Conservation (phyloP, 2,888 invertebrate species). For the Heliconius ismenius region DNA sequence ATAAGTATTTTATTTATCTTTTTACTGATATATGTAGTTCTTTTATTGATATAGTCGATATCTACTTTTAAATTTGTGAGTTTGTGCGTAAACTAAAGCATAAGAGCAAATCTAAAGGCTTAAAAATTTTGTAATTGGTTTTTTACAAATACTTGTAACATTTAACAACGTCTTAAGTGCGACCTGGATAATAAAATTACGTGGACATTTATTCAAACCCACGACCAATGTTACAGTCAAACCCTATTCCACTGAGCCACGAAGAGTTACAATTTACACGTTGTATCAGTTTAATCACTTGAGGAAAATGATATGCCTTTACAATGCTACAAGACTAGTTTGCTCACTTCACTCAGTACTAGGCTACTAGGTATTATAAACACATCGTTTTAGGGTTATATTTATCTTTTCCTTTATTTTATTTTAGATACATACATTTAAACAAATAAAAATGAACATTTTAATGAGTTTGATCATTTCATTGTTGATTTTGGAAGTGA, state of each 20-base stretch:
- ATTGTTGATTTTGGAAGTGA: conserved; percentile 34
- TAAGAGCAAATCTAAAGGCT: no score
- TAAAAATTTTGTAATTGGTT: no score
- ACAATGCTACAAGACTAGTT: not conserved
- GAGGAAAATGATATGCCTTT: not conserved
- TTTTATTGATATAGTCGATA: no score
- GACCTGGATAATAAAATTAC: no score
- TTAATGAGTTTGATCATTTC: not conserved
- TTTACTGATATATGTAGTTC: no score
- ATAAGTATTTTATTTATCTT: not conserved
- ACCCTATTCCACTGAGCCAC: not conserved
- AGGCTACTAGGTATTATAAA: not conserved
- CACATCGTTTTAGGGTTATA: not conserved
- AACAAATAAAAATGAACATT: not conserved
- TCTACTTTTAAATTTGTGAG: no score
- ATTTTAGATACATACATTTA: conserved; percentile 4
- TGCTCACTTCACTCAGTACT: not conserved
- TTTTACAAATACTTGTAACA: no score
- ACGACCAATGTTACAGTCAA: not conserved
- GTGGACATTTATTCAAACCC: no score
- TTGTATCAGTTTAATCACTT: not conserved
- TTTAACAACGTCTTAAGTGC: no score
- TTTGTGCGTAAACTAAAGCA: no score
- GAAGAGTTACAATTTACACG: not conserved
- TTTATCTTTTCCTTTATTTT: not conserved